Evolutionary conservation across 2,113 vertebrate species (phyloP).

Genomic region (Callipepla californica): DNA sequence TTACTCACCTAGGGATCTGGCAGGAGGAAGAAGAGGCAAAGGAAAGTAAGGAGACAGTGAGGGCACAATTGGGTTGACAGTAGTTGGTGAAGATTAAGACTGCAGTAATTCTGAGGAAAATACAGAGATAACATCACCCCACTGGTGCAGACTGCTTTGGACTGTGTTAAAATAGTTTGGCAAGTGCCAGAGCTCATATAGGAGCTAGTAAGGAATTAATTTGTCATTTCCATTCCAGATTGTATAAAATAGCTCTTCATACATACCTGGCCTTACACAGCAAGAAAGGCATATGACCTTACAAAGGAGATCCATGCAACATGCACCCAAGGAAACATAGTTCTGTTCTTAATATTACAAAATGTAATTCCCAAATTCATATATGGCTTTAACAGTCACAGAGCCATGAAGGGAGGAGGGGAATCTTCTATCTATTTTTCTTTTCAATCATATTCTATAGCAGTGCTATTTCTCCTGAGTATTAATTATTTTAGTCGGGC

Average conservation of each 20-base stretch:
- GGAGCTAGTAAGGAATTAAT: not conserved
- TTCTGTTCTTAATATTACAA: not conserved
- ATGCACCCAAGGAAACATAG: not conserved
- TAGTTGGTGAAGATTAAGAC: not conserved
- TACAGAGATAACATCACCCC: not conserved
- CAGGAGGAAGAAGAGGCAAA: not conserved
- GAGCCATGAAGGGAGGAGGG: not conserved
- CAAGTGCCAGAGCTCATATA: not conserved
- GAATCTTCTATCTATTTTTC: not conserved
- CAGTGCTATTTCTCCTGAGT: not conserved
- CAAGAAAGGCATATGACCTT: not conserved
- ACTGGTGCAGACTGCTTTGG: not conserved
- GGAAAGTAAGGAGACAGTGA: not conserved
- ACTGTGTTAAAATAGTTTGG: not conserved
- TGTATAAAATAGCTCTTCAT: not conserved
- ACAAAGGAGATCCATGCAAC: not conserved
- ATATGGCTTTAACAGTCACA: not conserved
- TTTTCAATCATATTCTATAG: not conserved
- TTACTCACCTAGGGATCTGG: not conserved
- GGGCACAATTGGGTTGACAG: not conserved
- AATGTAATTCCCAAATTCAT: not conserved
- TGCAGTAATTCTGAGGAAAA: not conserved
- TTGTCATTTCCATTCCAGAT: not conserved
- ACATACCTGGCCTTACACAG: not conserved
- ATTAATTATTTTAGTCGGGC: slow-evolving; percentile 24